These are phyloP conservation scores for Pristionchus japonicus DNA, from an alignment of 2,888 invertebrate genomes.

Conservation along the genomic window DNA sequence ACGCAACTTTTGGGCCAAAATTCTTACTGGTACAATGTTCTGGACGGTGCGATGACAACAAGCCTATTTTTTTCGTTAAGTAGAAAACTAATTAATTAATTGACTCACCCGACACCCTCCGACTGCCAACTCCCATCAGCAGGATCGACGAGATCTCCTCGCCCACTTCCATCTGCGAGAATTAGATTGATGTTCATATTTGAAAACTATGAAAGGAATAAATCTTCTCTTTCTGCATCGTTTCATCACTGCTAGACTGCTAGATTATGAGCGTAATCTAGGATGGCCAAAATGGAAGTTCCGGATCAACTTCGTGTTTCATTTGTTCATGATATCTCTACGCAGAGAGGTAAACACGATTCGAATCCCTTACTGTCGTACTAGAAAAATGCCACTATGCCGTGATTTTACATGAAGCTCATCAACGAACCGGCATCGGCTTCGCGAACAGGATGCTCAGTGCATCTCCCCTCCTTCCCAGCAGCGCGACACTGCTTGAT, in stretches of 20 bases:
- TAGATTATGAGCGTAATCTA: too few relatives aligned
- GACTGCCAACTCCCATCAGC: slow-evolving; percentile 39
- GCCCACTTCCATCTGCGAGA: slow-evolving; percentile 30
- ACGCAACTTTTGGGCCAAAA: background rate
- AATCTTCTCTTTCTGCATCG: too few relatives aligned
- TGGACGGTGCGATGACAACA: too few relatives aligned
- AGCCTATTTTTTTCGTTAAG: too few relatives aligned
- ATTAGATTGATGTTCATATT: too few relatives aligned
- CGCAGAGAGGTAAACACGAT: background rate
- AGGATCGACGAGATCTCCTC: slow-evolving; percentile 42
- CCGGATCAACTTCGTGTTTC: background rate
- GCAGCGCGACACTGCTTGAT: slow-evolving; percentile 4
- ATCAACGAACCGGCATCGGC: background rate
- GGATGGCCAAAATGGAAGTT: background rate
- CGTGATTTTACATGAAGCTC: background rate
- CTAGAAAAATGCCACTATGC: too few relatives aligned
- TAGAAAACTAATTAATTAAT: background rate
- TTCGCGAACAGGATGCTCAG: slow-evolving; percentile 16
- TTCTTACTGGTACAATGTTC: background rate
- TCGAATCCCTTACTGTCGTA: too few relatives aligned
- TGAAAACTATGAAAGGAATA: too few relatives aligned
- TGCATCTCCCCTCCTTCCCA: slow-evolving; percentile 26
- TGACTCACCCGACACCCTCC: slow-evolving; percentile 34
- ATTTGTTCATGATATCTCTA: background rate
- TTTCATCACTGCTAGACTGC: too few relatives aligned